A percentile compares a stretch with the other conserved stretches of the same genome.
These are phyloP conservation scores for Notarius quadriscutis DNA, from an alignment of 2,113 vertebrate species.

Conservation along the genomic window DNA sequence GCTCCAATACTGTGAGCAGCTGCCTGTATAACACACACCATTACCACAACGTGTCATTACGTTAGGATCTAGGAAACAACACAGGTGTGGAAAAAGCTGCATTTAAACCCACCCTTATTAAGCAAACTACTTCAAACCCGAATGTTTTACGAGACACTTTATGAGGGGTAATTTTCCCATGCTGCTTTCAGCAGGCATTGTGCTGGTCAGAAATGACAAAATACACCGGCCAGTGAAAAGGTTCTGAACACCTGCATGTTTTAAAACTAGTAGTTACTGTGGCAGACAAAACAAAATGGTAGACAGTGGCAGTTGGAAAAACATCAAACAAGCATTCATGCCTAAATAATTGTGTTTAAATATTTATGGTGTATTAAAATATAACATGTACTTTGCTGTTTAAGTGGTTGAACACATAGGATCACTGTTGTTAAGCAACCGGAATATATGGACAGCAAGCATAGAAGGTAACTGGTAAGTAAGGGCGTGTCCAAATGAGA, in stretches of 20 bases:
- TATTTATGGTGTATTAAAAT: background rate
- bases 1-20: background rate
- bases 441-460: background rate
- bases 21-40: background rate
- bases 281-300: background rate
- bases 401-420: background rate
- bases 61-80: background rate
- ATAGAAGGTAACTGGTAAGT: background rate
- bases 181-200: background rate
- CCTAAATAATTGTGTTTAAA: background rate
- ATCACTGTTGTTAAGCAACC: constrained; percentile 2
- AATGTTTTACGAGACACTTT: background rate
- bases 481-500: background rate
- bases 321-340: background rate
- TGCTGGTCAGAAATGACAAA: background rate
- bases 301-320: background rate
- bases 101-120: background rate
- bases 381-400: background rate
- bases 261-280: background rate
- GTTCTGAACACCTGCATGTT: background rate
- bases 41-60: background rate
- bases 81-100: background rate
- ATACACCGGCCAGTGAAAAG: background rate
- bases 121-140: background rate
- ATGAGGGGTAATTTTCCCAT: background rate